Evolutionary conservation across 2,888 invertebrate species (phyloP), one percentile per base, ranked within the genome.

Genomic region (Macrosoma leucophasiata): DNA sequence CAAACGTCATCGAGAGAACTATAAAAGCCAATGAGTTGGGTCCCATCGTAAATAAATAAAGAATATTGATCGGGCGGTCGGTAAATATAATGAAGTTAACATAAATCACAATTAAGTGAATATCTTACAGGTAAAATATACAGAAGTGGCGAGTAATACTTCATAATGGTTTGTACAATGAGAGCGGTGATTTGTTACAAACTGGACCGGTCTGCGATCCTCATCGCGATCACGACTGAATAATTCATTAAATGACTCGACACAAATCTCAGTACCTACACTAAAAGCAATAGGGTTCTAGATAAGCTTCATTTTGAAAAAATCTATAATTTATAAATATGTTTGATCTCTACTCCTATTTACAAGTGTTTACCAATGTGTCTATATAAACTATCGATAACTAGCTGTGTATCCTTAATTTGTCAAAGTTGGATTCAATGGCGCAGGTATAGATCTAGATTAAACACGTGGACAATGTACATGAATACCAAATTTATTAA

Each of bases 171-270:
- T 41, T 35, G 47, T 50, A 66, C 64, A 69, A 71, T 62, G 48
- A 55, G 41, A 39, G 49, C 53, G 55, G 65, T 67, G 66, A 69
- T 69, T 73, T 65, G 62, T 65, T 65, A n/a, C n/a, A 58, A 63
- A 64, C 57, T 62, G 59, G 60, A 55, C 48, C 50, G 58, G 41
- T 42, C 52, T 55, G 20, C 19, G n/a, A 50, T 50, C 46, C 55
- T 48, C 47, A 39, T 34, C 36, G 54, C 39, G 42, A 56, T 55
- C 53, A 55, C 39, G 56, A 49, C 53, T 76, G 71, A 78, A 79
- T 78, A 73, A 75, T 78, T 79, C 75, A 81, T 81, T 74, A 81
- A 73, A 68, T 79, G 79, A 79, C 73, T 73, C 48, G 59, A 65
- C 76, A 58, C 49, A 65, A 68, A 53, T 55, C 55, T 52, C 68